Evolutionary conservation across 2,113 vertebrate genomes (phyloP).

Genomic region (Anser brachyrhynchus): DNA sequence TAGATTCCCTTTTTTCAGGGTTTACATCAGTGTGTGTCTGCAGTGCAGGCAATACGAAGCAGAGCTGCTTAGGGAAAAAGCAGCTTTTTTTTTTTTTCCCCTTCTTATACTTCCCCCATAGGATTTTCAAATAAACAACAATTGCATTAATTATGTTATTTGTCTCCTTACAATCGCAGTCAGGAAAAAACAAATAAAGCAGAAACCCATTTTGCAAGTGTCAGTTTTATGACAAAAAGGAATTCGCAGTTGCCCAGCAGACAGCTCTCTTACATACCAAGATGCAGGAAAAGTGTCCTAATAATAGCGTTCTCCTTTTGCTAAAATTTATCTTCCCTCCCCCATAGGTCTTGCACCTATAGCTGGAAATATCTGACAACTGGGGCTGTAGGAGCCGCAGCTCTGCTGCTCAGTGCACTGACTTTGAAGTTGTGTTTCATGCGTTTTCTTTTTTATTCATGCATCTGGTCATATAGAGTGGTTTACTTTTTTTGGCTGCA

Average conservation of each 20-base stretch:
- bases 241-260: neutral
- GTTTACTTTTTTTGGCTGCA: conserved; percentile 71
- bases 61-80: neutral
- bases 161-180: conserved; percentile 4
- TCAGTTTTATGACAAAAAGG: conserved; percentile 52
- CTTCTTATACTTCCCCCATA: neutral
- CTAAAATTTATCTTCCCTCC: neutral
- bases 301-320: conserved; percentile 7
- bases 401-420: conserved; percentile 55
- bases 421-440: conserved; percentile 62
- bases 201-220: conserved; percentile 11
- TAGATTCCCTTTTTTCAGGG: conserved; percentile 46
- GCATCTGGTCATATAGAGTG: conserved; percentile 72
- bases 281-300: neutral
- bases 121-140: conserved; percentile 42
- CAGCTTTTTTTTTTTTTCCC: neutral
- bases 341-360: neutral
- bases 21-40: neutral
- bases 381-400: neutral
- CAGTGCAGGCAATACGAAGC: neutral
- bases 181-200: conserved; percentile 1
- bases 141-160: conserved; percentile 47
- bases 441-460: conserved; percentile 72
- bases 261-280: neutral
- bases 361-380: neutral